A percentile compares a stretch with the other conserved stretches of the same genome.
phyloP scores from a whole-genome alignment of 2,113 vertebrate species.

The Ophthalmolycus amberensis region DNA sequence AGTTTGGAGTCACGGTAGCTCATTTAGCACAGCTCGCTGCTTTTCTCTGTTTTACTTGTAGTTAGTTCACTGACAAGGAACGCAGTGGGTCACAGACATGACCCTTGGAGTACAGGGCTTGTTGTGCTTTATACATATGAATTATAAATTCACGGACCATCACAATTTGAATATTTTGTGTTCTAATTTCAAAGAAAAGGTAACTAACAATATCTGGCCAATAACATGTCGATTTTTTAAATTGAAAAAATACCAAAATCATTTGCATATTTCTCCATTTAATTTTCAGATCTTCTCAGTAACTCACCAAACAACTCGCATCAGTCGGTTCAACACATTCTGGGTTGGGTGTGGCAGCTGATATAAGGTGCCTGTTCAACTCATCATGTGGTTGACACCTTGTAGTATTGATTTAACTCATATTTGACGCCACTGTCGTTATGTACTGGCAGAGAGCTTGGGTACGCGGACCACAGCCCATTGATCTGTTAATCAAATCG shows the following conservation, averaged over 20 bases:
- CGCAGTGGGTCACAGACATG: not conserved
- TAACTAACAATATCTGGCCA: not conserved
- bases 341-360: not conserved
- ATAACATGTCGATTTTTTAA: not conserved
- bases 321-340: not conserved
- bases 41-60: no score
- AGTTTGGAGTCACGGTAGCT: not conserved
- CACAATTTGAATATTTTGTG: not conserved
- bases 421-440: constrained; percentile 31
- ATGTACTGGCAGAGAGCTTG: constrained; percentile 25
- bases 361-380: not conserved
- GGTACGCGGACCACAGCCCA: constrained; percentile 18
- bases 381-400: constrained; percentile 1
- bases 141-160: not conserved
- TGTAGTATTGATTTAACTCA: not conserved
- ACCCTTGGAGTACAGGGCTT: not conserved
- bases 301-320: not conserved
- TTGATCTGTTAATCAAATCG: constrained; percentile 54
- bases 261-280: not conserved
- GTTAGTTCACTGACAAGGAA: not conserved
- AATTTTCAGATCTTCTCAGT: not conserved
- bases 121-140: not conserved
- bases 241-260: no score
- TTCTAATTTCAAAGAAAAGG: not conserved
- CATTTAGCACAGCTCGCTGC: not conserved